Evolutionary conservation across 2,888 invertebrate species (phyloP), one percentile per base, ranked within the genome.

Genomic region (Smittia aterrima): DNA sequence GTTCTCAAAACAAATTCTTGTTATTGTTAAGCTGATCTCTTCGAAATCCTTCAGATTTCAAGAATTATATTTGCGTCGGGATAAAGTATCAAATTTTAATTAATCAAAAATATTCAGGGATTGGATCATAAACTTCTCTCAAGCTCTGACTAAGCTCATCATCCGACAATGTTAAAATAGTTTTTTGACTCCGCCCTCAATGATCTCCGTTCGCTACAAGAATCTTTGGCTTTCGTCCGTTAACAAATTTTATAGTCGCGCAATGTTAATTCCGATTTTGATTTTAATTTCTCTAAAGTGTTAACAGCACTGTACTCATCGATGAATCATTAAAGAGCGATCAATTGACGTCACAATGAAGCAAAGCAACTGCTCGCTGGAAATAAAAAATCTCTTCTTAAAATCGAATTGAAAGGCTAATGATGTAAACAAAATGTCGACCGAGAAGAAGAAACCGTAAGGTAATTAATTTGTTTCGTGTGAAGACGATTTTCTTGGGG

Each of bases 371-470:
- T 9, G 32, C 9, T 32, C 32, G 32, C 32, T 32, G 32, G 3
- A 58, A 22, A 58, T 2, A 22, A 58, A 20, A 22, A 58, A 58
- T 18, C n/a, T 58, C 13, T n/a, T n/a, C n/a, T 62, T 22, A 24
- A 20, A 24, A 24, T 24, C 13, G 24, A 22, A 62, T 27, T 66
- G 24, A 62, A 62, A 24, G 58, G 4, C 32, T 40, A 66, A 40
- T 38, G 18, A 24, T 67, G 67, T 67, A 67, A 67, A 67, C 67
- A 67, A 67, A 66, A 18, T 32, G 32, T 18, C 66, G 66, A 66
- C 38, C 20, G 66, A 32, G 6, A 32, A 64, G 16, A 25, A 24
- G 22, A 58, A 22, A 7, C 62, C n/a, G 24, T 16, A 54, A 64
- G 32, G 66, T 66, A 66, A 66, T 66, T 32, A 66, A 38, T 66